phyloP scores from a whole-genome alignment of 23 tunicate species.

The Oikopleura dioica region DNA sequence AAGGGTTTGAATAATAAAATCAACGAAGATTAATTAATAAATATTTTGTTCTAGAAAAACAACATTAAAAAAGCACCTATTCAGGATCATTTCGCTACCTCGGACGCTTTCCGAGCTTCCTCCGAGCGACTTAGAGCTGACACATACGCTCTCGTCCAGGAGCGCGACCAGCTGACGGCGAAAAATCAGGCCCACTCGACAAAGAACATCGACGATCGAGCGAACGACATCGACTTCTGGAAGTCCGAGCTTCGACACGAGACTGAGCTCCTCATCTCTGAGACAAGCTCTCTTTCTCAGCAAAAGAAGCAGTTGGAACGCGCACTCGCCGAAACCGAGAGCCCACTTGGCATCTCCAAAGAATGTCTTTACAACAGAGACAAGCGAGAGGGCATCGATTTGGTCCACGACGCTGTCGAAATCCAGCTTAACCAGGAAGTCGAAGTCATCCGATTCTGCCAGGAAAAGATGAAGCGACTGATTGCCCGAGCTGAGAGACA shows the following conservation, averaged over 20 bases:
- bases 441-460: conserved; percentile 49
- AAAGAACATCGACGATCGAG: conserved; percentile 32
- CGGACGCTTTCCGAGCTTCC: conserved; percentile 77
- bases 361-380: conserved; percentile 51
- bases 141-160: conserved; percentile 64
- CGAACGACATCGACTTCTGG: conserved; percentile 60
- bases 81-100: too few relatives aligned
- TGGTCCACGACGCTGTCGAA: conserved; percentile 70
- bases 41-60: too few relatives aligned
- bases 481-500: conserved; percentile 62
- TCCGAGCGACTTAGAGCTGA: conserved; percentile 83
- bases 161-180: conserved; percentile 82
- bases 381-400: conserved; percentile 36
- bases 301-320: conserved; percentile 39
- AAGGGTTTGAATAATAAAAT: too few relatives aligned
- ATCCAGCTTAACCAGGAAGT: conserved; percentile 62
- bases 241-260: conserved; percentile 39
- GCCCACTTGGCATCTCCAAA: conserved; percentile 51
- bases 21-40: too few relatives aligned
- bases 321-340: conserved; percentile 50
- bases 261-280: conserved; percentile 26
- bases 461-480: conserved; percentile 32
- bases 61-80: too few relatives aligned
- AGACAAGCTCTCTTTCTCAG: conserved; percentile 37
- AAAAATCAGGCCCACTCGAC: too few relatives aligned